A percentile compares a stretch with the other conserved stretches of the same genome.
phyloP scores from a whole-genome alignment of 2,888 invertebrate species.

The Rhingia campestris region DNA sequence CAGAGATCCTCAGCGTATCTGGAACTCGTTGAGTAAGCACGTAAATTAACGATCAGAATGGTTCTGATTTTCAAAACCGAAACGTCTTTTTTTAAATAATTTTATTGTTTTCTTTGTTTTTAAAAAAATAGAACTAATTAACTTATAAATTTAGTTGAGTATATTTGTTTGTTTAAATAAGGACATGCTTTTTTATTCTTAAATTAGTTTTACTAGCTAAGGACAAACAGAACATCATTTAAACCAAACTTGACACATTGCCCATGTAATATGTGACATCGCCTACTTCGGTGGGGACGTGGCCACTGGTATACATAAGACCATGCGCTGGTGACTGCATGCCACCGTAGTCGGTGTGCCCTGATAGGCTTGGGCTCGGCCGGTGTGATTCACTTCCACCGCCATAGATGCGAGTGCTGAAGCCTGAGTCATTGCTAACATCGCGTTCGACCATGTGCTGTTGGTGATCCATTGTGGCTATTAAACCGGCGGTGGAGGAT shows the following conservation, averaged over 20 bases:
- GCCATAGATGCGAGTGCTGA: constrained; percentile 91
- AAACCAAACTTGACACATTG: constrained; percentile 87
- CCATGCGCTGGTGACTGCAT: constrained; percentile 66
- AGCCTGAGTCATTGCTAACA: constrained; percentile 92
- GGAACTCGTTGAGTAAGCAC: too few species aligned
- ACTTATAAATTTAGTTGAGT: constrained; percentile 37
- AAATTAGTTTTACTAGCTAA: constrained; percentile 55
- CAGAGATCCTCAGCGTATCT: too few species aligned
- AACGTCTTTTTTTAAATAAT: constrained; percentile 15
- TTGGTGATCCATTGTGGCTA: constrained; percentile 68
- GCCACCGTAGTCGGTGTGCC: constrained; percentile 77
- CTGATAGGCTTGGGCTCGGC: constrained; percentile 89
- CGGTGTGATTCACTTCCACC: constrained; percentile 86
- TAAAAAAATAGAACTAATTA: constrained; percentile 29
- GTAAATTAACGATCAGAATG: too few species aligned
- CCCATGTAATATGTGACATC: constrained; percentile 75
- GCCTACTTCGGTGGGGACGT: constrained; percentile 52
- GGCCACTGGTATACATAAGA: constrained; percentile 53
- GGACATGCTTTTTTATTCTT: constrained; percentile 34
- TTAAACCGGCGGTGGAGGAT: constrained; percentile 36
- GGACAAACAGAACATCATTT: constrained; percentile 75
- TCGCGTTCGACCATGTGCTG: constrained; percentile 84
- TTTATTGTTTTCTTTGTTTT: constrained; percentile 46
- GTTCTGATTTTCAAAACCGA: too few species aligned
- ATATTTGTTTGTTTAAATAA: constrained; percentile 51